A percentile compares a stretch with the other conserved stretches of the same genome.
These are phyloP conservation scores for Macaca mulatta DNA, from an alignment of 2,113 vertebrate species.

Conservation along the genomic window DNA sequence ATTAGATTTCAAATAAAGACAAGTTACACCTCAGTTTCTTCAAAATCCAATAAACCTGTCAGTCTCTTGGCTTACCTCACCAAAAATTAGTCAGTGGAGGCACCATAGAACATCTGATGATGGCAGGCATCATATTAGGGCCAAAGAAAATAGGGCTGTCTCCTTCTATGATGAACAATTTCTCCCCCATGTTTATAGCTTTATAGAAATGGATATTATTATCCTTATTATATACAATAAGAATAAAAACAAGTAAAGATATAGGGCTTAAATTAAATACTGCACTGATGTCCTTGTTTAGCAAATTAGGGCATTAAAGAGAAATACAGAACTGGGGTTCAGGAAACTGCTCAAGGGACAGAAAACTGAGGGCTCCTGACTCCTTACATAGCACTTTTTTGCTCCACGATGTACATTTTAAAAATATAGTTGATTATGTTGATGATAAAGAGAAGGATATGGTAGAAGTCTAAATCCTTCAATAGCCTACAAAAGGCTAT, in stretches of 20 bases:
- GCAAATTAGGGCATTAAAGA: not conserved
- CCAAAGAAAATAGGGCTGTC: not conserved
- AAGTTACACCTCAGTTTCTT: not conserved
- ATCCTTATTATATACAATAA: not conserved
- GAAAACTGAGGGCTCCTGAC: not conserved
- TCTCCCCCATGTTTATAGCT: not conserved
- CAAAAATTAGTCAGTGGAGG: not conserved
- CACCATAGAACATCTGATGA: not conserved
- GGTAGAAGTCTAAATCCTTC: not conserved
- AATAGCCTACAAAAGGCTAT: not conserved
- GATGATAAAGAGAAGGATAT: not conserved
- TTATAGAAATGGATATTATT: not conserved
- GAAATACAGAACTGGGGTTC: not conserved
- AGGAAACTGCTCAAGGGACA: not conserved
- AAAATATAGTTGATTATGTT: not conserved
- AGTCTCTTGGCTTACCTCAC: not conserved
- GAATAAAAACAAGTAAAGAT: not conserved
- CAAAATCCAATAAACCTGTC: not conserved
- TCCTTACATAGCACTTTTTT: not conserved
- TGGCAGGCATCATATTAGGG: not conserved
- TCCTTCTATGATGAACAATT: not conserved
- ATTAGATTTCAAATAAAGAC: constrained; percentile 8
- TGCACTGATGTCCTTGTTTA: not conserved
- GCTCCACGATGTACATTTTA: not conserved
- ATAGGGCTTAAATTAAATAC: not conserved